phyloP scores from a whole-genome alignment of 2,797 vertebrate genomes.

The Stomatorhinus walkeri region DNA sequence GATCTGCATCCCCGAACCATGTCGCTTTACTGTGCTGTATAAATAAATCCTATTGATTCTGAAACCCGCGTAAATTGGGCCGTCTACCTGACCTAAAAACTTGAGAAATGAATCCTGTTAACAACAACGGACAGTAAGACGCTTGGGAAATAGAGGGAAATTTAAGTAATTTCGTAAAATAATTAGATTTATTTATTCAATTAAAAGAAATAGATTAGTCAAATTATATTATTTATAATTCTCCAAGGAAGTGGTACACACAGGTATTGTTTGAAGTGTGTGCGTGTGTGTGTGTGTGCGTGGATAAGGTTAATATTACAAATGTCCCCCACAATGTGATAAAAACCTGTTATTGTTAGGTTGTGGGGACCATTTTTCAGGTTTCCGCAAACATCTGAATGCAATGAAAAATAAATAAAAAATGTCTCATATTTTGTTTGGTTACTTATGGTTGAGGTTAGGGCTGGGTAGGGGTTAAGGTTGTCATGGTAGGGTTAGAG shows the following conservation, averaged over 20 bases:
- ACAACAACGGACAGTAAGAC: slow-evolving; percentile 3
- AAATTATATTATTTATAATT: background rate
- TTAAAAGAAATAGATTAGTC: background rate
- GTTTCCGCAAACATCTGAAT: background rate
- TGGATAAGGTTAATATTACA: background rate
- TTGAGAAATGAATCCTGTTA: background rate
- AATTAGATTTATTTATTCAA: background rate
- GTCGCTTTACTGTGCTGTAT: background rate
- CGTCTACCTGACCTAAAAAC: slow-evolving; percentile 18
- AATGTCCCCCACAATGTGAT: background rate
- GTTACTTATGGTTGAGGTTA: background rate
- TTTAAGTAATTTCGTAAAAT: background rate
- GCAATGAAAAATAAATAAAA: background rate
- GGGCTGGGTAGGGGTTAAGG: background rate
- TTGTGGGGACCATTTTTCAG: background rate
- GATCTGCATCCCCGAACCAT: background rate
- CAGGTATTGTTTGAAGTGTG: background rate
- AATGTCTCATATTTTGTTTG: background rate
- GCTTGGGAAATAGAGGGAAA: background rate
- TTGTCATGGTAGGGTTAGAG: too few species aligned
- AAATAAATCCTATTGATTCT: background rate
- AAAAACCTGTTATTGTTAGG: too few species aligned
- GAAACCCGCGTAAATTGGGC: slow-evolving; percentile 22
- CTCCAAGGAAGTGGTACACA: background rate
- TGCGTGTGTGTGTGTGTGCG: background rate